Base-by-base conservation (phyloP, 1,140 invertebrate genomes). In the Eueides isabella region DNA sequence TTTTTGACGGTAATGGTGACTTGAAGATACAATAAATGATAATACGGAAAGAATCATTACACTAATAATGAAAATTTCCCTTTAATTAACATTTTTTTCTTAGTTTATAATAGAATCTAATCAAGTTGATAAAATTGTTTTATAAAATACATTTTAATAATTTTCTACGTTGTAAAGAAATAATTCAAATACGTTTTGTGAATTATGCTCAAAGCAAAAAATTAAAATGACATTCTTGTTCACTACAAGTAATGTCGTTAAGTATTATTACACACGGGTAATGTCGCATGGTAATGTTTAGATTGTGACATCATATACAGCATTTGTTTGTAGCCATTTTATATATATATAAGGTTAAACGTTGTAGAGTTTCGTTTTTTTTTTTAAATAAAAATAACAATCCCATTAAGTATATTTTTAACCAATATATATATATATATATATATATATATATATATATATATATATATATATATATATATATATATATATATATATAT, bases 251-350 rank as follows among this genome's bases (percentile, higher is more conserved):
- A 55, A 11, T 12, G 19, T 23, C 19, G 48, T 55, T 55, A 55
- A 55, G 48, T 55, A 55, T 55, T 55, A 55, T 55, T 55, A 55
- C 48, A 55, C 48, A 23, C 6, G 23, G 48, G 48, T 55, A 55
- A 23, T 55, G 48, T 55, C 48, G 48, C 48, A 55, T 26, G 48
- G 11, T 55, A 55, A 55, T 55, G 48, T 55, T 55, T 55, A 55
- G 48, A 55, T 26, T 55, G 48, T 55, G 48, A 55, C 48, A 23
- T 55, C 48, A 55, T 55, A n/a, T 55, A 23, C 48, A 23, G 23
- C 48, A 23, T 55, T 55, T 55, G 48, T 55, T 26, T 26, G 26
- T 2, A 23, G 9, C 19, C 44, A 11, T 48, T 48, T 48, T 23
- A 48, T 48, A 38, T 38, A 31, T 31, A 31, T 5, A 5, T 31